Base-by-base conservation (phyloP, 2,113 vertebrate genomes). In the Hyaena hyaena region DNA sequence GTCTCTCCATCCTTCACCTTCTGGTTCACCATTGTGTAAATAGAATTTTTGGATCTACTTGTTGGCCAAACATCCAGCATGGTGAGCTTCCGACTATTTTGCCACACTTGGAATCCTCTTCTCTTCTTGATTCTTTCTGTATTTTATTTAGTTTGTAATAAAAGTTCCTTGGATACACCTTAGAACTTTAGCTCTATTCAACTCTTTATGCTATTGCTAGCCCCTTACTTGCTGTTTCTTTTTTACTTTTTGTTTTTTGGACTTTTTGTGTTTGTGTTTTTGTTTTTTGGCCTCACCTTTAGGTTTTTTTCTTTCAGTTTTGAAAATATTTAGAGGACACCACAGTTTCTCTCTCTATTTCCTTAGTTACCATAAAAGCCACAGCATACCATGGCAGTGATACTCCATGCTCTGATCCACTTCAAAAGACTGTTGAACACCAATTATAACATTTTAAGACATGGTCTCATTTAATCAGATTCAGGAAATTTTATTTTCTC, bases 21-120 rank as follows among this genome's bases (percentile, higher is more conserved):
- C 19, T 2, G 11, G 28, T 21, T 77, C 21, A 43, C 68, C 31
- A 39, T 50, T 12, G 19, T 19, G 16, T 3, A 84, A 35, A 65
- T 10, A 85, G 15, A 86, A 93, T 79, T 76, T 76, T 88, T 9
- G 8, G 24, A 63, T 11, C 48, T 65, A 11, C 43, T 15, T 11
- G 0, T 73, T 81, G 24, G n/a, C 82, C 77, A 35, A 69, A 71
- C 50, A 82, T n/a, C 23, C 55, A 77, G 10, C 24, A 9, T 23
- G 5, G 50, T 55, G 6, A 71, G 39, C 63, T 81, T 79, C 19
- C 73, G 58, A 43, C 11, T 35, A 8, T 9, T 15, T 12, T 15
- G 19, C 14, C n/a, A 2, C 1, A 2, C 2, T 17, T 31, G 0
- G 21, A 16, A n/a, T 8, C 3, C 6, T 88, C 17, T 77, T 1